These are phyloP conservation scores for Cremastinae sp. DNA, from an alignment of 2,888 invertebrate species.

Conservation along the genomic window DNA sequence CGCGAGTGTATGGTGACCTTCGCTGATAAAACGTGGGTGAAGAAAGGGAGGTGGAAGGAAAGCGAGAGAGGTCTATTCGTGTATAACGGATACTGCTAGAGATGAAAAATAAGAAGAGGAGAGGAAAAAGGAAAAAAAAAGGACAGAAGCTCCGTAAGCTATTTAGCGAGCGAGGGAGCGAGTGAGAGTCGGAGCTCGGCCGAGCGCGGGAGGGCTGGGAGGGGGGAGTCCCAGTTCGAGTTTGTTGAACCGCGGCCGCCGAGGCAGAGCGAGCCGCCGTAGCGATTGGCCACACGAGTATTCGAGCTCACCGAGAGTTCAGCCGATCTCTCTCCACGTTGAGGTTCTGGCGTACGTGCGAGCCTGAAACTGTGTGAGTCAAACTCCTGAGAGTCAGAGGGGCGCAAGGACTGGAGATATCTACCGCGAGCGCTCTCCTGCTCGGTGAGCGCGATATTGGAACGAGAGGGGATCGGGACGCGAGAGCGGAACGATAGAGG, in stretches of 20 bases:
- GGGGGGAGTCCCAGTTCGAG: conserved; percentile 77
- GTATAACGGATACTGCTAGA: conserved; percentile 29
- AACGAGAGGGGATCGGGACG: conserved; percentile 43
- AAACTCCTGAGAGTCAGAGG: neutral
- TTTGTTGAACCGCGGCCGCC: conserved; percentile 78
- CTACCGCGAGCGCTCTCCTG: too few relatives aligned
- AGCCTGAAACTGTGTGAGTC: neutral
- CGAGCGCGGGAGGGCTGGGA: conserved; percentile 51
- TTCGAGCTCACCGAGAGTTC: conserved; percentile 69
- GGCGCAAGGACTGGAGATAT: neutral
- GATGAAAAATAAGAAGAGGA: conserved; percentile 18
- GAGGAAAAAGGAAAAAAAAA: too few relatives aligned
- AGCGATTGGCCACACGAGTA: conserved; percentile 73
- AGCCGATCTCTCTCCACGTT: conserved; percentile 53
- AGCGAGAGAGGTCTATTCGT: conserved; percentile 49
- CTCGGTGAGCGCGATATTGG: conserved; percentile 7
- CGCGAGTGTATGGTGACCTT: conserved; percentile 77
- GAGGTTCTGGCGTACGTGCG: conserved; percentile 1
- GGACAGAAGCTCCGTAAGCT: conserved; percentile 13
- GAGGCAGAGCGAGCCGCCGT: conserved; percentile 62
- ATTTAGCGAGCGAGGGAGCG: conserved; percentile 54
- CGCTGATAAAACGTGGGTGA: conserved; percentile 66
- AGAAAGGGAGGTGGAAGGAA: conserved; percentile 30
- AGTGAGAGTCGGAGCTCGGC: conserved; percentile 50
- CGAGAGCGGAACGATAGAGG: conserved; percentile 53